Evolutionary conservation across 2,888 invertebrate species (phyloP), one percentile per base, ranked within the genome.

Genomic region (Hyposoter dolosus): DNA sequence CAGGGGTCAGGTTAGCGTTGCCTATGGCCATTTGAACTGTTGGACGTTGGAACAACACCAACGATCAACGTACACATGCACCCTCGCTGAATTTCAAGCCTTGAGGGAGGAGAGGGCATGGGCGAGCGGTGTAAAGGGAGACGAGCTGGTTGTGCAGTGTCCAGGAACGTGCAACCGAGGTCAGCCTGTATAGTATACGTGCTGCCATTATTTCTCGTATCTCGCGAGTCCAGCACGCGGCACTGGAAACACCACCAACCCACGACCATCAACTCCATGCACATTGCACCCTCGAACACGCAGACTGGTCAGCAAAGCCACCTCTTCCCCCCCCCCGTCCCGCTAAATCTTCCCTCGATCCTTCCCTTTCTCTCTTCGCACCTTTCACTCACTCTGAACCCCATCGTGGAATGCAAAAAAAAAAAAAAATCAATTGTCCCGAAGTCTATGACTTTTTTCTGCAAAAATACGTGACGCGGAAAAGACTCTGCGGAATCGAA

Each of bases 191-290:
- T 65, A 56, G 81, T 69, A 90, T 90, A 89, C 88, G 91, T 89
- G 87, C 90, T 50, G 87, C 92, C 91, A 92, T 92, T 92, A 92
- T 92, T 92, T 92, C 92, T 92, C 92, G 89, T 92, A 92, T 92
- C 92, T 92, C 92, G 91, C 90, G 92, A 90, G 90, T 88, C 91
- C 92, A 53, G 50, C 50, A 92, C 89, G 91, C 92, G 89, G 89
- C 85, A 86, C 85, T 53, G 88, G 86, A 83, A 87, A 85, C 90
- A 68, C 71, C 81, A 68, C 76, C 72, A 72, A 83, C 60, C 82
- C 88, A 83, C 80, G 87, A 81, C 69, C 81, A 82, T 43, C 65
- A 50, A 63, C 60, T 56, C 68, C 32, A 35, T 69, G 65, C 65
- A 66, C 50, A 76, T 63, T 72, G 56, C 17, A 66, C 83, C 50